Evolutionary conservation across 2,888 invertebrate species (phyloP), one percentile per base, ranked within the genome.

Genomic region (Drosophila merina): DNA sequence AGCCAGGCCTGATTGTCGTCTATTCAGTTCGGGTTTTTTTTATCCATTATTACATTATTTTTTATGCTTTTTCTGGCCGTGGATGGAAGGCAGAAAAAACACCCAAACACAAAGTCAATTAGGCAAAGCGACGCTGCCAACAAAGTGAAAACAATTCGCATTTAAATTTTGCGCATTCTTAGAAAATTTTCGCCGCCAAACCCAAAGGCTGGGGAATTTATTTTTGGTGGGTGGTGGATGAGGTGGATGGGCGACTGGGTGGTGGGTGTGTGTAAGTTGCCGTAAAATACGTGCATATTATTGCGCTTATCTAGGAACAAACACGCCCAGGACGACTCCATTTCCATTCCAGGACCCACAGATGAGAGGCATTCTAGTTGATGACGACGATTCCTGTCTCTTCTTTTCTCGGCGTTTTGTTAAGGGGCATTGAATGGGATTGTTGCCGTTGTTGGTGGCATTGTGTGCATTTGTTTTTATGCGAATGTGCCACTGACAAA

Each of bases 261-360:
- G 49, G 50, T 9, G 47, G 25, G 8, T 42, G 51, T 38, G 68
- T 56, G 36, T 42, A 57, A 40, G 49, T 59, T 64, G 77, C 68
- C 79, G 79, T 85, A 81, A 87, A 82, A 87, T 87, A 81, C 82
- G 82, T 82, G 86, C 76, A 82, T 82, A 82, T 82, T 82, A 82
- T 81, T 76, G 76, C 78, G 82, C 88, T 88, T 88, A 88, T 88
- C 88, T 88, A 79, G 76, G 80, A 88, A 85, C 86, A 81, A 88
- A 88, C 88, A 88, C 89, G 86, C 89, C 86, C 85, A 60, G 75
- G 74, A 86, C 74, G 74, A 86, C 74, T 74, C 63, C 86, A 75
- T 79, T 72, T 75, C 63, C 70, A 42, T 72, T 48, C 51, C 56
- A 50, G 51, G 47, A 42, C 59, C 57, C 72, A 26, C 64, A 55